Percentiles rank a stretch among this genome's conserved stretches.
Conservation (phyloP, 1,140 invertebrate species). For the Rhynchophorus ferrugineus region DNA sequence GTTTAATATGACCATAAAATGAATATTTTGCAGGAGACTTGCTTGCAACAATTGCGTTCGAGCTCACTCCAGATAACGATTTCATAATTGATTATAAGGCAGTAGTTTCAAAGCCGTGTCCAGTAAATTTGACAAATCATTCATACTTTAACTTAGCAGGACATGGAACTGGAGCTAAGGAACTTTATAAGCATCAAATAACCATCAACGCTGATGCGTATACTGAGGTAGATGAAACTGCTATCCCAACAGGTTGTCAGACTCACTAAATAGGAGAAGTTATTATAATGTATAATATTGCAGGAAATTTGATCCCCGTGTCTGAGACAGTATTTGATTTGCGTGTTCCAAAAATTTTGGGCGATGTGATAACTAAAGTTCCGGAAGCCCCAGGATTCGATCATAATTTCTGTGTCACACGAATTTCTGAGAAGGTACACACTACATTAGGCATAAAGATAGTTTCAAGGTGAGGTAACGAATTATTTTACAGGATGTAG, state of each 20-base stretch:
- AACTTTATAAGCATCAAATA: slow-evolving; percentile 67
- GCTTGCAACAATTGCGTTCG: slow-evolving; percentile 58
- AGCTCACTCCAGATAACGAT: slow-evolving; percentile 62
- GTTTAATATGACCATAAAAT: slow-evolving; percentile 4
- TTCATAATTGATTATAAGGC: slow-evolving; percentile 67
- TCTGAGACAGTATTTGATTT: slow-evolving; percentile 52
- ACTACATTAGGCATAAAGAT: too few species aligned
- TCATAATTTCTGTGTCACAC: slow-evolving; percentile 56
- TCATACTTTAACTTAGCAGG: slow-evolving; percentile 91
- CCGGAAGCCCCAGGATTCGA: slow-evolving; percentile 57
- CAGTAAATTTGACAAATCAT: slow-evolving; percentile 89
- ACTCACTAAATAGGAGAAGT: neutral
- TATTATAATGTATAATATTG: neutral
- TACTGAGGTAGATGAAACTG: slow-evolving; percentile 63
- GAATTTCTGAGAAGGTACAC: too few species aligned
- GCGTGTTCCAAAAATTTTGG: slow-evolving; percentile 48
- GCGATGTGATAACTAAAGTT: slow-evolving; percentile 42
- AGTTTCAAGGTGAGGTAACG: too few species aligned
- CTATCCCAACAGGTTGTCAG: slow-evolving; percentile 70
- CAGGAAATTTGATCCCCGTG: slow-evolving; percentile 32
- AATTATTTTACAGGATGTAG: slow-evolving; percentile 32
- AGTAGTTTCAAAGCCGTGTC: slow-evolving; percentile 66
- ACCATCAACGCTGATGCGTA: slow-evolving; percentile 68
- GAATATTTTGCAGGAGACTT: slow-evolving; percentile 50
- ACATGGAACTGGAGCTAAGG: slow-evolving; percentile 50